Evolutionary conservation across 1,140 invertebrate species (phyloP).

Genomic region (Euglossa dilemma): DNA sequence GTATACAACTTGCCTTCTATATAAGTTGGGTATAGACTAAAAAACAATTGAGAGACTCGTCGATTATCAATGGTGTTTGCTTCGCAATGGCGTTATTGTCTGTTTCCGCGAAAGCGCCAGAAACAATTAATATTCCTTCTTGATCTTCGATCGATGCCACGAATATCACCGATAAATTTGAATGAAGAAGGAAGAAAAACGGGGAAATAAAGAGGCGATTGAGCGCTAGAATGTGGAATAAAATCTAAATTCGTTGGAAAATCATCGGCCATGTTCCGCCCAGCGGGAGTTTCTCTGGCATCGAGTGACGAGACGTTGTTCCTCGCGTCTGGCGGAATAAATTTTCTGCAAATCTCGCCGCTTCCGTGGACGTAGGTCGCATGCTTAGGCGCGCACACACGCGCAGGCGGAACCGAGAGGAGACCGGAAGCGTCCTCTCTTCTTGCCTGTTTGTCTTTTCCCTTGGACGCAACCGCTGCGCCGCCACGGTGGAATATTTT

Average conservation of each 20-base stretch:
- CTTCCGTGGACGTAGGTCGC: conserved; percentile 54
- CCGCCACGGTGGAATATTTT: conserved; percentile 60
- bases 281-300: conserved; percentile 21
- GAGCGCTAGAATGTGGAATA: too few species aligned
- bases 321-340: conserved; percentile 47
- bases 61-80: too few species aligned
- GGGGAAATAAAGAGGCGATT: too few species aligned
- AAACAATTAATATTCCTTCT: too few species aligned
- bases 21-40: too few species aligned
- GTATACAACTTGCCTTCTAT: too few species aligned
- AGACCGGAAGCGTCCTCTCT: conserved; percentile 40
- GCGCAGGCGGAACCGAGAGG: neutral
- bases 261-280: neutral
- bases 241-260: neutral
- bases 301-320: conserved; percentile 45
- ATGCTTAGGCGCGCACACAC: conserved; percentile 64
- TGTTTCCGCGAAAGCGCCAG: too few species aligned
- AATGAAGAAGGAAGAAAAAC: too few species aligned
- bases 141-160: too few species aligned
- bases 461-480: conserved; percentile 27
- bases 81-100: too few species aligned
- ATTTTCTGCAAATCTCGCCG: conserved; percentile 54
- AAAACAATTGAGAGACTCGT: too few species aligned
- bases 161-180: too few species aligned
- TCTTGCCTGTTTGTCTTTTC: conserved; percentile 63